Conservation (phyloP, 2,888 invertebrate species). For the Caenorhabditis zanzibari region DNA sequence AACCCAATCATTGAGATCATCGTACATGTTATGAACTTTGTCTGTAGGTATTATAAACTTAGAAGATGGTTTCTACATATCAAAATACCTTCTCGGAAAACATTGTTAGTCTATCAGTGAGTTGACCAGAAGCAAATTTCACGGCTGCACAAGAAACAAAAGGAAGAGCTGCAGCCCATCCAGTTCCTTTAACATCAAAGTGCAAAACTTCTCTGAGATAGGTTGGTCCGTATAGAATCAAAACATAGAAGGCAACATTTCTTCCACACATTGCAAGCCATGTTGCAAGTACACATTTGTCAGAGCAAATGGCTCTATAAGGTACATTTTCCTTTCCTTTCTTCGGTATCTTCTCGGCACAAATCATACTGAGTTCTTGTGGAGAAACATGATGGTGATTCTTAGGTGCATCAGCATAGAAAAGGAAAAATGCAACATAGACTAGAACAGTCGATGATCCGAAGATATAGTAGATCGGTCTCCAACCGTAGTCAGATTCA, state of each 20-base stretch:
- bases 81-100: slow-evolving; percentile 62
- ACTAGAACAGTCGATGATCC: slow-evolving; percentile 61
- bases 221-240: slow-evolving; percentile 70
- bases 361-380: slow-evolving; percentile 58
- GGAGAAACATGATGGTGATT: slow-evolving; percentile 53
- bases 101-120: slow-evolving; percentile 67
- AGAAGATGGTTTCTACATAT: background rate
- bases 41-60: slow-evolving; percentile 1
- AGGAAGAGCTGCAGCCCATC: slow-evolving; percentile 72
- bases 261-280: slow-evolving; percentile 64
- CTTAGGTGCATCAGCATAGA: slow-evolving; percentile 67
- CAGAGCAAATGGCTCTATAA: slow-evolving; percentile 61
- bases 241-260: slow-evolving; percentile 71
- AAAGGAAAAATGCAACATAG: slow-evolving; percentile 56
- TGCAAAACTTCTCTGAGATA: slow-evolving; percentile 70
- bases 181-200: slow-evolving; percentile 70
- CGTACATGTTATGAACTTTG: slow-evolving; percentile 39
- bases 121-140: slow-evolving; percentile 71
- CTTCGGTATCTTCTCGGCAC: slow-evolving; percentile 41
- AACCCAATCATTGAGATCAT: slow-evolving; percentile 47
- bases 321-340: slow-evolving; percentile 59
- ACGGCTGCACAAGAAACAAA: slow-evolving; percentile 65
- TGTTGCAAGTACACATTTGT: slow-evolving; percentile 49
- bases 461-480: slow-evolving; percentile 61
- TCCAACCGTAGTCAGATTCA: slow-evolving; percentile 62